Evolutionary conservation across 1,140 invertebrate species (phyloP).

Genomic region (Copidosoma floridanum): DNA sequence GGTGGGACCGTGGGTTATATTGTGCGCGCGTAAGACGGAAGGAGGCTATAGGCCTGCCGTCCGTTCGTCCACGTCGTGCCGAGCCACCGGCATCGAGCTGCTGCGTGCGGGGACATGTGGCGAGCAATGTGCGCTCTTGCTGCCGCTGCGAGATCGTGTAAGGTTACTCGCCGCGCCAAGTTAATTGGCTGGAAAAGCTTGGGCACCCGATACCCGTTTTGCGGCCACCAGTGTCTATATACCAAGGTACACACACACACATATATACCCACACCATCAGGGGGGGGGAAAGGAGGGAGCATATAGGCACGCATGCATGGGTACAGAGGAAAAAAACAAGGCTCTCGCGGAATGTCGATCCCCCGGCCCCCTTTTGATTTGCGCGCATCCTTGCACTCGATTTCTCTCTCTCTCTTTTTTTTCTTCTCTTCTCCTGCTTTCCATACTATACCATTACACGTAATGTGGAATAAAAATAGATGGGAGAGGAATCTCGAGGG

Average conservation of each 20-base stretch:
- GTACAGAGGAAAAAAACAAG: neutral
- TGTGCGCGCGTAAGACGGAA: slow-evolving; percentile 23
- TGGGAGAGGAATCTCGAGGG: too few relatives aligned
- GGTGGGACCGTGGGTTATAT: too few relatives aligned
- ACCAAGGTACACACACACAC: neutral
- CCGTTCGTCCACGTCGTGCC: too few relatives aligned
- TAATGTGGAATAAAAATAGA: too few relatives aligned
- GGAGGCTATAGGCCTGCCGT: too few relatives aligned
- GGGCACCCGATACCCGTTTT: slow-evolving; percentile 48
- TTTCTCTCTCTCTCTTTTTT: too few relatives aligned
- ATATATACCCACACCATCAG: neutral
- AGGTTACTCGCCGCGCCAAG: slow-evolving; percentile 45
- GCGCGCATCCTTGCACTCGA: too few relatives aligned
- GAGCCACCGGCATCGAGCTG: too few relatives aligned
- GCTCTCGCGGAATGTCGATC: neutral
- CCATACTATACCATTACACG: too few relatives aligned
- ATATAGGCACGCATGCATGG: neutral
- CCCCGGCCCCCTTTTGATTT: too few relatives aligned
- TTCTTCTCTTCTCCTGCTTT: too few relatives aligned
- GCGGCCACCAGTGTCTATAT: neutral
- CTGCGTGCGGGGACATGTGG: slow-evolving; percentile 6
- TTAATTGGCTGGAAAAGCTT: slow-evolving; percentile 56
- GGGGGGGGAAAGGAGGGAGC: too few relatives aligned
- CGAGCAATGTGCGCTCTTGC: slow-evolving; percentile 21
- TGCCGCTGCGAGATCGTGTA: slow-evolving; percentile 37